Conservation (phyloP, 2,113 vertebrate species). For the Heterocephalus glaber region DNA sequence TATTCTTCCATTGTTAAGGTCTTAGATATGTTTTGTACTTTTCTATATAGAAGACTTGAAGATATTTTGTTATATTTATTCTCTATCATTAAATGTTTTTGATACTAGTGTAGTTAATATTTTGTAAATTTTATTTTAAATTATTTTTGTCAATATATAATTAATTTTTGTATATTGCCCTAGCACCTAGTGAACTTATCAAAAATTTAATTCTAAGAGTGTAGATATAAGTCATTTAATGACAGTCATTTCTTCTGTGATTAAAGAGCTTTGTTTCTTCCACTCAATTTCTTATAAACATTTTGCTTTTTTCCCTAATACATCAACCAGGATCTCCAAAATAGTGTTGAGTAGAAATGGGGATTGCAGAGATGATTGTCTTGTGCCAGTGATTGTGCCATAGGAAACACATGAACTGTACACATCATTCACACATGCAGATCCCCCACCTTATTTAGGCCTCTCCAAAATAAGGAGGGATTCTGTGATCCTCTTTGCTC, state of each 20-base stretch:
- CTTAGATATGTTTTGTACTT: conserved; percentile 30
- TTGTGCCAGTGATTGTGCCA: neutral
- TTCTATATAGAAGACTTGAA: neutral
- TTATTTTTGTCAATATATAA: neutral
- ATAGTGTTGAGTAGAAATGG: neutral
- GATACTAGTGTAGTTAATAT: neutral
- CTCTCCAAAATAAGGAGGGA: neutral
- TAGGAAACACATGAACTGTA: neutral
- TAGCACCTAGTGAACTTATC: neutral
- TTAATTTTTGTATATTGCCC: conserved; percentile 26
- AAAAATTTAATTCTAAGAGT: neutral
- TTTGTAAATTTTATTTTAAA: conserved; percentile 7
- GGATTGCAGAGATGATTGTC: neutral
- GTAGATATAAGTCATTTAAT: neutral
- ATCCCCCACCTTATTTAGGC: neutral
- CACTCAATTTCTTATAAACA: neutral
- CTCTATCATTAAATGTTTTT: neutral
- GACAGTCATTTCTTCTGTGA: neutral
- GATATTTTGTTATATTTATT: neutral
- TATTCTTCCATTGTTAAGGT: neutral
- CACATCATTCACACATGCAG: neutral
- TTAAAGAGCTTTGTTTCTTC: neutral
- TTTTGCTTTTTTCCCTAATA: neutral
- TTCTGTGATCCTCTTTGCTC: neutral
- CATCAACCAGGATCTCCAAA: neutral